phyloP scores from a whole-genome alignment of 2,113 vertebrate genomes.

The Paramormyrops kingsleyae region DNA sequence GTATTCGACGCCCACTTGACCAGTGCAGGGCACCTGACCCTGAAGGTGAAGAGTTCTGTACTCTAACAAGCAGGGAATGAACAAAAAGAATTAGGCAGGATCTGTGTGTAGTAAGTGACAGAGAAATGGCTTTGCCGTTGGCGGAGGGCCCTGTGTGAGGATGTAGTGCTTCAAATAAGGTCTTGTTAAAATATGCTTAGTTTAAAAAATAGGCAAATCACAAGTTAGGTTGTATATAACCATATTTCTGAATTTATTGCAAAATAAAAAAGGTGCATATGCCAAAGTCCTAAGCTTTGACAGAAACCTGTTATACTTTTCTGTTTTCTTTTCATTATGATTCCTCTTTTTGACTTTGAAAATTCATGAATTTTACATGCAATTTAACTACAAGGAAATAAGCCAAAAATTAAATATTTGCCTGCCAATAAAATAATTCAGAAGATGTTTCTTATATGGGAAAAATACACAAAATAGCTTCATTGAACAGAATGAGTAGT shows the following conservation, averaged over 20 bases:
- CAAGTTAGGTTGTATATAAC: neutral
- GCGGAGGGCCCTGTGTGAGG: neutral
- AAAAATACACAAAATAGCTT: neutral
- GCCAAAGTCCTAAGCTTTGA: neutral
- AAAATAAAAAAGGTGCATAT: neutral
- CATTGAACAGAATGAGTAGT: neutral
- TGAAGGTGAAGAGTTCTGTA: constrained; percentile 31
- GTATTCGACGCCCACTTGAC: constrained; percentile 25
- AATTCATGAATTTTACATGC: neutral
- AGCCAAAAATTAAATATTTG: neutral
- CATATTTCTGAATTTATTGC: neutral
- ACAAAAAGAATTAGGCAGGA: neutral
- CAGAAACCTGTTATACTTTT: neutral
- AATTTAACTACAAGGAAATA: neutral
- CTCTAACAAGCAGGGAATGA: constrained; percentile 21
- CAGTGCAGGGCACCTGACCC: constrained; percentile 31
- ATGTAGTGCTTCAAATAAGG: neutral
- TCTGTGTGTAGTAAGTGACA: neutral
- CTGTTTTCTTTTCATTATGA: neutral
- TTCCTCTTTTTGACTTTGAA: neutral
- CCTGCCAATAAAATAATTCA: neutral
- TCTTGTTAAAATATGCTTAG: neutral
- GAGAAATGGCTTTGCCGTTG: neutral
- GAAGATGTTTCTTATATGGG: neutral
- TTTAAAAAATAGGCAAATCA: neutral